These are phyloP conservation scores for Phaonia tiefii DNA, from an alignment of 2,888 invertebrate genomes.

Conservation along the genomic window DNA sequence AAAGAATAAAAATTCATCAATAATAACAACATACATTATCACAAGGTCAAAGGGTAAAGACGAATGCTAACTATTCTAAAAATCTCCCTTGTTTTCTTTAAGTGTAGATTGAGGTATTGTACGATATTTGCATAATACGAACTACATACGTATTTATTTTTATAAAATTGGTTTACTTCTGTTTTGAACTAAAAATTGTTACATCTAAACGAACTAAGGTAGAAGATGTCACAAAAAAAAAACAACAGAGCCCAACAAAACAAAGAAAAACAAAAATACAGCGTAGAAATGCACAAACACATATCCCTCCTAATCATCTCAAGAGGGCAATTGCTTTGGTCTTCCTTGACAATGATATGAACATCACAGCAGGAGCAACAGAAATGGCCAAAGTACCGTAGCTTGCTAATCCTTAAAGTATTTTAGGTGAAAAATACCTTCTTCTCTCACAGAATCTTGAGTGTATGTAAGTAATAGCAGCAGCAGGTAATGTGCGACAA, in stretches of 20 bases:
- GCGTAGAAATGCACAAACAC: constrained; percentile 9
- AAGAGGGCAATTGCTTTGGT: constrained; percentile 27
- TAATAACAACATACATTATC: not conserved
- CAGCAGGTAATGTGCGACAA: constrained; percentile 9
- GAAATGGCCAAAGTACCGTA: constrained; percentile 21
- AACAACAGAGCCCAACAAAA: not conserved
- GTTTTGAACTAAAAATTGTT: not conserved
- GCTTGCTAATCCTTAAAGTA: constrained; percentile 17
- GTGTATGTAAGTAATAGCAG: too few relatives aligned
- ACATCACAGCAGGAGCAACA: constrained; percentile 29
- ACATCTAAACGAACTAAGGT: not conserved
- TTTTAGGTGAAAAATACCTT: not conserved
- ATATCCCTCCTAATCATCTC: too few relatives aligned
- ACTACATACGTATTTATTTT: not conserved
- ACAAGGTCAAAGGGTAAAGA: not conserved
- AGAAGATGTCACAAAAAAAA: not conserved
- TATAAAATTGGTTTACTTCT: not conserved
- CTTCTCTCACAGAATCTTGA: too few relatives aligned
- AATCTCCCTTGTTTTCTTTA: too few relatives aligned
- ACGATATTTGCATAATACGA: constrained; percentile 10
- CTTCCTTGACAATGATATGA: not conserved
- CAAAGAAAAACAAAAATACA: not conserved
- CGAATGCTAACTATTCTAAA: too few relatives aligned
- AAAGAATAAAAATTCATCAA: too few relatives aligned
- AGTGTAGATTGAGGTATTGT: too few relatives aligned